Conservation (phyloP, 2,888 invertebrate species). For the Drosophila kambysellisi region DNA sequence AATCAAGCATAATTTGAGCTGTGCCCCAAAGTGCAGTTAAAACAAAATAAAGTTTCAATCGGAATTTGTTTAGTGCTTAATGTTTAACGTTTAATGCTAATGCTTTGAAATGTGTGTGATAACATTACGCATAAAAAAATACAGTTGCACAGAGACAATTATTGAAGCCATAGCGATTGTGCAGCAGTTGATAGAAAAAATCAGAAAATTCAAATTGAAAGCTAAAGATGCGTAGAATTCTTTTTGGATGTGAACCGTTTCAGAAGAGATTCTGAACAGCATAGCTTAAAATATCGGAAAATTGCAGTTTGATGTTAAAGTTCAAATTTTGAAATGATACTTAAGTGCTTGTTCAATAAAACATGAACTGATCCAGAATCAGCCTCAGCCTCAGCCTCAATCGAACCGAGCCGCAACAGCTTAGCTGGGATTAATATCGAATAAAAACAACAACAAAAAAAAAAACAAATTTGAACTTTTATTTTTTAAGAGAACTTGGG, state of each 20-base stretch:
- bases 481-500: background rate
- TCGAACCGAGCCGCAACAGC: background rate
- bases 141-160: background rate
- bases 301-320: background rate
- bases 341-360: background rate
- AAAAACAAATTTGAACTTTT: background rate
- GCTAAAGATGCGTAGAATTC: background rate
- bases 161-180: background rate
- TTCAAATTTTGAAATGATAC: background rate
- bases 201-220: background rate
- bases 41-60: background rate
- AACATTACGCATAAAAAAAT: background rate
- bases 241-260: background rate
- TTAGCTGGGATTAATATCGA: background rate
- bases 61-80: background rate
- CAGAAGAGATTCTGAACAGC: background rate
- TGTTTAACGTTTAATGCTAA: background rate
- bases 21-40: background rate
- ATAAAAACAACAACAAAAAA: background rate
- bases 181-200: too few relatives aligned
- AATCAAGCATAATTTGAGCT: constrained; percentile 8
- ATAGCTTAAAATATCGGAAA: background rate
- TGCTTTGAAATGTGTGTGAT: background rate
- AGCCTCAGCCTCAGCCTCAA: background rate
- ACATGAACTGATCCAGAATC: background rate